These are phyloP conservation scores for Eupithecia centaureata DNA, from an alignment of 2,888 invertebrate species.

Conservation along the genomic window DNA sequence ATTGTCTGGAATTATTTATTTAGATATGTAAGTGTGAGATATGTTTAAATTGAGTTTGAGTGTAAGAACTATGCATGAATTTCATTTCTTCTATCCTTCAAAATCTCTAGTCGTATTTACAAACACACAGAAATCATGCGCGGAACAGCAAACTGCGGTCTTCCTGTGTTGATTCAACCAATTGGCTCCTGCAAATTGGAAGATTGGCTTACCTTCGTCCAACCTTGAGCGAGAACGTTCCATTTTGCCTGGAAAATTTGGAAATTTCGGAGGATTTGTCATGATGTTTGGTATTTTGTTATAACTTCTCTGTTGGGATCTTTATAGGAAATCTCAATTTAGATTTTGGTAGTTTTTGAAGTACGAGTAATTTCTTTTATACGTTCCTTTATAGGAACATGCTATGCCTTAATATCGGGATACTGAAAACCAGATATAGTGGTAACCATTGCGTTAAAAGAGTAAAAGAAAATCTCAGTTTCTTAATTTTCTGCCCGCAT, in stretches of 20 bases:
- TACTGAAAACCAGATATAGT: not conserved
- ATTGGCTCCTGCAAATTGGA: constrained; percentile 71
- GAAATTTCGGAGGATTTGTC: not conserved
- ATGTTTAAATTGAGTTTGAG: no score
- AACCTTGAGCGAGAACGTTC: constrained; percentile 58
- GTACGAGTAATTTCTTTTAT: no score
- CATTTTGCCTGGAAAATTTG: constrained; percentile 11
- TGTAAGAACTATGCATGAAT: not conserved
- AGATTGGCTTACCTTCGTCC: constrained; percentile 70
- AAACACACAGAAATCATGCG: constrained; percentile 38
- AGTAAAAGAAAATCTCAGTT: not conserved
- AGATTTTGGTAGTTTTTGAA: not conserved
- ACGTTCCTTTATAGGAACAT: no score
- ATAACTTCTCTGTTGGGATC: not conserved
- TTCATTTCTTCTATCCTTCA: not conserved
- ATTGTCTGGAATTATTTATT: no score
- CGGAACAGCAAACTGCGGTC: constrained; percentile 55
- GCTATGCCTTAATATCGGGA: no score
- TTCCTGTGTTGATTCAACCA: constrained; percentile 66
- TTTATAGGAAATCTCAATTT: not conserved
- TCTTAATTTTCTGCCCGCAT: no score
- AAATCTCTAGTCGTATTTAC: constrained; percentile 31
- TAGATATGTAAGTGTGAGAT: no score
- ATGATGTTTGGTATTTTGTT: no score
- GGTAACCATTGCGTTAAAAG: not conserved